These are phyloP conservation scores for Theocolax elegans DNA, from an alignment of 1,140 invertebrate genomes.

Conservation along the genomic window DNA sequence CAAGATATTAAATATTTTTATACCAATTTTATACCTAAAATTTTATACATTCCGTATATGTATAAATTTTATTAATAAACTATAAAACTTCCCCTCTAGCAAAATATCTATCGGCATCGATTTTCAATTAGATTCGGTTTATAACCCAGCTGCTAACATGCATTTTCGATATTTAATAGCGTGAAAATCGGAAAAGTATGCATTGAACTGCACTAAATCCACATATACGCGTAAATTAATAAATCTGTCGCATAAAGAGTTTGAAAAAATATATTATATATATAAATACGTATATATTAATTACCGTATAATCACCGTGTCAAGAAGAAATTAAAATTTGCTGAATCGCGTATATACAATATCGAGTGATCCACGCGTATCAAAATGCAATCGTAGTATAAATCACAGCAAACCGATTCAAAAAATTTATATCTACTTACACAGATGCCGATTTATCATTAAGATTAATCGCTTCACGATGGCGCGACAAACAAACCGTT, in stretches of 20 bases:
- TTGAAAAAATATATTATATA: too few species aligned
- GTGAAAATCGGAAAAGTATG: neutral
- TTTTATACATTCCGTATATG: too few species aligned
- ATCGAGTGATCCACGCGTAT: neutral
- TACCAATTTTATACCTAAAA: too few species aligned
- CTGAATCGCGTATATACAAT: neutral
- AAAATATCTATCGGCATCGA: too few species aligned
- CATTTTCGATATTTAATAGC: neutral
- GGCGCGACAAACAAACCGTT: neutral
- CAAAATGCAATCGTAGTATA: neutral
- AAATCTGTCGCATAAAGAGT: neutral
- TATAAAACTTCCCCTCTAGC: too few species aligned
- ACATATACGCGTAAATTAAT: neutral
- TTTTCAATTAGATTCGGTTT: conserved; percentile 3
- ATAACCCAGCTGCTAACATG: neutral
- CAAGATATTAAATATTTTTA: too few species aligned
- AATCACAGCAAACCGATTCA: neutral
- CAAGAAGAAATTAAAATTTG: neutral
- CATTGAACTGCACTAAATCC: neutral
- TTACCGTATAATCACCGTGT: neutral
- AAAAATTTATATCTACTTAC: too few species aligned
- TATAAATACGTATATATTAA: too few species aligned
- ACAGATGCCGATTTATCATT: conserved; percentile 9
- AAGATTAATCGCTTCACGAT: conserved; percentile 8
- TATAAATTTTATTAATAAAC: too few species aligned